These are phyloP conservation scores for Pontoporia blainvillei DNA, from an alignment of 2,113 vertebrate species.

Conservation along the genomic window DNA sequence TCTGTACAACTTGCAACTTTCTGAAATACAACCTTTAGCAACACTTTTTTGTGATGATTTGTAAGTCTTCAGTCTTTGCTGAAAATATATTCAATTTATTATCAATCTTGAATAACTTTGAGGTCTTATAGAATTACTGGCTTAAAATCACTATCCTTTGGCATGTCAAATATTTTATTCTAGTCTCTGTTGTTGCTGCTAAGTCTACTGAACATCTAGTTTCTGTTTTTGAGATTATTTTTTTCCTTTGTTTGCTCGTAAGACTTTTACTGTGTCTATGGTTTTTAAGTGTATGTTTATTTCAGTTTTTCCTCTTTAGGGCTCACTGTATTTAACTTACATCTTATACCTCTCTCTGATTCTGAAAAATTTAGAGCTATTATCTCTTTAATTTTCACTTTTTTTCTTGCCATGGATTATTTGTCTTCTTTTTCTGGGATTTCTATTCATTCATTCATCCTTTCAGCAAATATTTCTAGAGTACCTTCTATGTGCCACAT, in stretches of 20 bases:
- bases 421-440: background rate
- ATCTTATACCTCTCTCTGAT: background rate
- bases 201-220: background rate
- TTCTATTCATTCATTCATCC: background rate
- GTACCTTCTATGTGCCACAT: background rate
- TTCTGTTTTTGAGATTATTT: background rate
- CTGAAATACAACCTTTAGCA: background rate
- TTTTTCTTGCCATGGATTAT: background rate
- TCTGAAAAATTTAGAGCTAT: background rate
- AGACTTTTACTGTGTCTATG: background rate
- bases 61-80: background rate
- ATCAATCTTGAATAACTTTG: background rate
- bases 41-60: background rate
- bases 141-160: background rate
- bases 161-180: background rate
- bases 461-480: background rate
- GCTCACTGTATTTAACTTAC: background rate
- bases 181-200: background rate
- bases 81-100: background rate
- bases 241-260: background rate
- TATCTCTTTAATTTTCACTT: background rate
- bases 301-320: background rate
- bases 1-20: background rate
- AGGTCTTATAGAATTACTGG: background rate
- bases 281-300: background rate